Conservation (phyloP, 2,113 vertebrate genomes). For the Cygnus buccinator region DNA sequence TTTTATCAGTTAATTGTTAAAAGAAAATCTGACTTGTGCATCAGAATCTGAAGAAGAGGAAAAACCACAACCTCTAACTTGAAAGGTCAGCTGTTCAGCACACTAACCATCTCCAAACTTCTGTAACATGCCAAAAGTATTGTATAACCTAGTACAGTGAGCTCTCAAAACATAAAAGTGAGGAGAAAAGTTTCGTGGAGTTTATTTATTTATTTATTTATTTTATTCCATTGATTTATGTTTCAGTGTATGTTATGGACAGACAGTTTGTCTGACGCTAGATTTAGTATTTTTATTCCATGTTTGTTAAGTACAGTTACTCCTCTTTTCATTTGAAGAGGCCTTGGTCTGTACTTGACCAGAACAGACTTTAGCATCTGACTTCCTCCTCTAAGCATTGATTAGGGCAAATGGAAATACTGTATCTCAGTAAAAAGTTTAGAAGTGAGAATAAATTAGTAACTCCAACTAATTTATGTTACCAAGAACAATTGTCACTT, state of each 20-base stretch:
- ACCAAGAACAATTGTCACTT: neutral
- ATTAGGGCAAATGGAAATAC: neutral
- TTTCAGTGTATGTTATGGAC: neutral
- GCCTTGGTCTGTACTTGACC: neutral
- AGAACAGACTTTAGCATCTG: neutral
- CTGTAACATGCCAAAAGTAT: neutral
- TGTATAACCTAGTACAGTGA: neutral
- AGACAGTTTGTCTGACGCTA: neutral
- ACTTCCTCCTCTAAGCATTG: neutral
- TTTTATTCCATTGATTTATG: fast-evolving
- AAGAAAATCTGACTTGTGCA: neutral
- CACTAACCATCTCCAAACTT: neutral
- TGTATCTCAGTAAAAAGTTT: neutral
- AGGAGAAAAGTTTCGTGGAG: neutral
- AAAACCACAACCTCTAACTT: neutral
- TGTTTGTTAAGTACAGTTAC: neutral
- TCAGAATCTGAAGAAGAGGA: neutral
- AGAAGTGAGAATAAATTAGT: neutral
- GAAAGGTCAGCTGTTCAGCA: neutral
- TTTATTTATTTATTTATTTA: neutral
- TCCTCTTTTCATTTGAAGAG: neutral
- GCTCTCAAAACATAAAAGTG: neutral
- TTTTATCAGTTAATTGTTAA: neutral
- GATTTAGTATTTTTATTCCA: neutral
- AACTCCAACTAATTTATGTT: neutral